phyloP scores from a whole-genome alignment of 2,888 invertebrate species.

The Limnephilus auricula region DNA sequence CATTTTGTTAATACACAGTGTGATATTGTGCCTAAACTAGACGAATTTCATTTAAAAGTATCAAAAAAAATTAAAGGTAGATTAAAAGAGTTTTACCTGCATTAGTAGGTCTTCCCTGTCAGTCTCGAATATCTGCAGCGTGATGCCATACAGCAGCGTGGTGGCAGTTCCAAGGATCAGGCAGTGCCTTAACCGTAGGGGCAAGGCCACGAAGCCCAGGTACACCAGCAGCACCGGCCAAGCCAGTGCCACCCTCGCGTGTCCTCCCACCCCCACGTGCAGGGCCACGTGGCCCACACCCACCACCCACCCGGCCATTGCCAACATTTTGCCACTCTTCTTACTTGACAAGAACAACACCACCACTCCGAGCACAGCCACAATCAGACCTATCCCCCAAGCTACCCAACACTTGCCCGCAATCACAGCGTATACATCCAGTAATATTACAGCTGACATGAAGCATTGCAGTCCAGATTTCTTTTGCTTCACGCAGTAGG shows the following conservation, averaged over 20 bases:
- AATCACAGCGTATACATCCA: slow-evolving; percentile 80
- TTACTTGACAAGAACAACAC: slow-evolving; percentile 71
- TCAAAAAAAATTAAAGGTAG: neutral
- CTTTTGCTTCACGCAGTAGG: slow-evolving; percentile 85
- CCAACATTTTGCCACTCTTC: slow-evolving; percentile 70
- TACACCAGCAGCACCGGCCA: slow-evolving; percentile 74
- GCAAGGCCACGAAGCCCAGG: slow-evolving; percentile 85
- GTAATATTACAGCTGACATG: slow-evolving; percentile 81
- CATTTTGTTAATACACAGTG: neutral
- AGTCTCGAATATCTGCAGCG: slow-evolving; percentile 69
- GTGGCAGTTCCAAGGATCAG: slow-evolving; percentile 80
- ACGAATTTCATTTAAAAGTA: neutral
- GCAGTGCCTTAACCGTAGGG: slow-evolving; percentile 82
- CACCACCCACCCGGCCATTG: slow-evolving; percentile 66
- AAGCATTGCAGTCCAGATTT: slow-evolving; percentile 84
- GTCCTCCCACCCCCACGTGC: slow-evolving; percentile 72
- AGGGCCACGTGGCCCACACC: slow-evolving; percentile 83
- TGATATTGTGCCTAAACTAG: neutral
- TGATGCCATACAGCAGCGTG: slow-evolving; percentile 79
- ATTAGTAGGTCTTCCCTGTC: slow-evolving; percentile 58
- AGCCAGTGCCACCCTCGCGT: slow-evolving; percentile 67
- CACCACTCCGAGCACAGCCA: slow-evolving; percentile 70
- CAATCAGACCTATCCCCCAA: slow-evolving; percentile 36
- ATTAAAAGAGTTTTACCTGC: slow-evolving; percentile 64
- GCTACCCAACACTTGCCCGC: slow-evolving; percentile 76